Conservation (phyloP, 1,140 invertebrate genomes). For the Ylistrum balloti region DNA sequence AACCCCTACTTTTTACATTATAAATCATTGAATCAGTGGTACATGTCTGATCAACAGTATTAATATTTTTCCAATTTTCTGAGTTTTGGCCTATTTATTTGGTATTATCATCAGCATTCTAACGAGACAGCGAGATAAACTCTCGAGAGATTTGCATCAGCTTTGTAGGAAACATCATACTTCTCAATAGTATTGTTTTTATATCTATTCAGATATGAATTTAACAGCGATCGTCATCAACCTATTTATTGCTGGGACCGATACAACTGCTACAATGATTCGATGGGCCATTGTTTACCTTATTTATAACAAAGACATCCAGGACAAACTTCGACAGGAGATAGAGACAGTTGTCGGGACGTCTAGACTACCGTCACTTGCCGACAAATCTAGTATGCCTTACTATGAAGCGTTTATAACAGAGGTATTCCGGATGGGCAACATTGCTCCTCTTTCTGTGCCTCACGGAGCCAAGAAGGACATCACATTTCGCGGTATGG, state of each 20-base stretch:
- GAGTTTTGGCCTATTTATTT: no score
- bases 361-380: slow-evolving; percentile 50
- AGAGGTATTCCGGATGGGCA: slow-evolving; percentile 59
- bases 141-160: no score
- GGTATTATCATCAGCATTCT: no score
- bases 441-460: slow-evolving; percentile 74
- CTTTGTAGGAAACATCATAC: no score
- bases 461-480: slow-evolving; percentile 71
- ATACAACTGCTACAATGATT: slow-evolving; percentile 92
- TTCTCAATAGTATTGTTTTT: not conserved
- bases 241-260: slow-evolving; percentile 94
- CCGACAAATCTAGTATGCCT: slow-evolving; percentile 58
- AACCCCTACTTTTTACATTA: no score
- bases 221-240: slow-evolving; percentile 83
- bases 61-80: no score
- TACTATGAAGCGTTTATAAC: slow-evolving; percentile 66
- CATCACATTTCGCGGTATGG: slow-evolving; percentile 71
- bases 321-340: slow-evolving; percentile 92
- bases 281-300: slow-evolving; percentile 94
- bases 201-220: not conserved
- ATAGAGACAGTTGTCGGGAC: slow-evolving; percentile 85
- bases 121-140: no score
- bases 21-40: no score
- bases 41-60: no score
- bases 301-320: slow-evolving; percentile 88